A percentile compares a stretch with the other conserved stretches of the same genome.
These are phyloP conservation scores for Morelia viridis DNA, from an alignment of 2,797 vertebrate genomes.

Conservation along the genomic window DNA sequence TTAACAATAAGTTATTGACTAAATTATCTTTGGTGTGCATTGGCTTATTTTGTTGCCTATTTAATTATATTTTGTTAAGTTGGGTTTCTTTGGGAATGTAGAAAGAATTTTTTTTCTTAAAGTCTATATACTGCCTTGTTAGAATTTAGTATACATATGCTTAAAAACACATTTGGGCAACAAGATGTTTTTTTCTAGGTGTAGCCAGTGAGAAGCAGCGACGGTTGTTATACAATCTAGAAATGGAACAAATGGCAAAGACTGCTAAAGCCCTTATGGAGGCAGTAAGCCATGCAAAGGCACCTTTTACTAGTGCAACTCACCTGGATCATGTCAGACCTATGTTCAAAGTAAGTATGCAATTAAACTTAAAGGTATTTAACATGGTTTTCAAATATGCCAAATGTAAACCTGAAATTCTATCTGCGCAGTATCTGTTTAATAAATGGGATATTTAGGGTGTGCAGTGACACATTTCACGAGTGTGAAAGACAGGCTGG, in stretches of 20 bases:
- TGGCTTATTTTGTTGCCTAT: background rate
- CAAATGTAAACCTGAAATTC: background rate
- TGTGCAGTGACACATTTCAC: background rate
- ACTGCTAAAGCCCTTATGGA: slow-evolving; percentile 98
- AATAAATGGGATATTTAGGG: background rate
- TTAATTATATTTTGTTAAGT: background rate
- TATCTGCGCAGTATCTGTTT: background rate
- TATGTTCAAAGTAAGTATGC: slow-evolving; percentile 91
- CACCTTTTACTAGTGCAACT: slow-evolving; percentile 94
- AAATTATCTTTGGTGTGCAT: background rate
- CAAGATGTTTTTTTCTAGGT: slow-evolving; percentile 67
- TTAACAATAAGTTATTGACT: background rate
- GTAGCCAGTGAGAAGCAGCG: slow-evolving; percentile 93
- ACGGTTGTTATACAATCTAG: slow-evolving; percentile 91
- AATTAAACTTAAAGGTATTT: background rate
- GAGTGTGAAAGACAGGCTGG: background rate
- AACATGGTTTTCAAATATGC: background rate
- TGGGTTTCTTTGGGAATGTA: background rate
- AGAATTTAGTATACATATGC: fast-evolving
- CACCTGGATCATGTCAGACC: slow-evolving; percentile 95
- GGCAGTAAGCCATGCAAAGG: slow-evolving; percentile 94
- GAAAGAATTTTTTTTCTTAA: background rate
- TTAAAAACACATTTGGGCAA: background rate
- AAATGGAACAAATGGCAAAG: slow-evolving; percentile 99
- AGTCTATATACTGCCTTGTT: background rate